Base-by-base conservation (phyloP, 2,888 invertebrate species). In the Geotrupes spiniger region DNA sequence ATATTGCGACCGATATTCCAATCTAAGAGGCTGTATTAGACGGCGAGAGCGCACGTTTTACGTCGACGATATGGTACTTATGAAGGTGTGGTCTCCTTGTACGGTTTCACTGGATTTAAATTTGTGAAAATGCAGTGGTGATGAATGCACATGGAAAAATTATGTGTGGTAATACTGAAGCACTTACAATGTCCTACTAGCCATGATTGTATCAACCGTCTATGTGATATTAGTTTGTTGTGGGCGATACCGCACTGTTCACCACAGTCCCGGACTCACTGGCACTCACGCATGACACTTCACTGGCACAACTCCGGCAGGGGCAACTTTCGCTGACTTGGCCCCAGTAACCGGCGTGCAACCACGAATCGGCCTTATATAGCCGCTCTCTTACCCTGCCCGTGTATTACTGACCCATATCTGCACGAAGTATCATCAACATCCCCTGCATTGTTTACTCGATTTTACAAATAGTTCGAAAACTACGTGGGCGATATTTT, bases 341-440 rank as follows among this genome's bases (percentile, higher is more conserved):
- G 51, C 47, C 52, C 60, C 55, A 61, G 61, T 63, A 63, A 63
- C 60, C 62, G 56, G 61, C 61, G 60, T 57, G 52, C 57, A 57
- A 60, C 57, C 54, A 56, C 57, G 58, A 51, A 55, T 55, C 56
- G 50, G 56, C 53, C 62, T 64, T 63, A 61, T 65, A 64, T 64
- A 64, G 52, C 46, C 54, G 52, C 53, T 58, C 58, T 53, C 57
- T 58, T 55, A 57, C 53, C 54, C 57, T 53, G 50, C 47, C 51
- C 36, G 44, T 31, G 49, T 45, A 49, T 44, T 46, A 52, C 44
- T 54, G 52, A 50, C 48, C 47, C 42, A 54, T 54, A 45, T 51
- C 48, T 2, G 14, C 9, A 10, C 8, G 9, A 3, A 14, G 14
- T n/a, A 8, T 33, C 14, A 8, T 33, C 33, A 33, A 15, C 33